Conservation (phyloP, 2,797 vertebrate genomes). For the Schizothorax lantsangensis region DNA sequence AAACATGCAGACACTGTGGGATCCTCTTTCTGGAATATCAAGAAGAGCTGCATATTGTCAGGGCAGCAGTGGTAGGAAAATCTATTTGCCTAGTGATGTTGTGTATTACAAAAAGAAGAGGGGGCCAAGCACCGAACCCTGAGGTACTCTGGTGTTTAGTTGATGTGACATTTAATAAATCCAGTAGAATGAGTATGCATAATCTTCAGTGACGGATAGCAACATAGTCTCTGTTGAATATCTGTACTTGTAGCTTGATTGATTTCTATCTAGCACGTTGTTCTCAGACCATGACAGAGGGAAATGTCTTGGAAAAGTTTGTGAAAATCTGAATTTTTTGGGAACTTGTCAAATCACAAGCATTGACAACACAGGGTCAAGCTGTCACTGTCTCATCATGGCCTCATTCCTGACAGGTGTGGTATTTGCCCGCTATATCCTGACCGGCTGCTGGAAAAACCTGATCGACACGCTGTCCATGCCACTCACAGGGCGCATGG, state of each 20-base stretch:
- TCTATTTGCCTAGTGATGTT: neutral
- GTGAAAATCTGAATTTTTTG: neutral
- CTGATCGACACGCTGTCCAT: constrained; percentile 94
- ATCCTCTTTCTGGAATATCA: neutral
- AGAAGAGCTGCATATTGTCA: neutral
- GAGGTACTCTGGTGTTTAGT: neutral
- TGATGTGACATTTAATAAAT: neutral
- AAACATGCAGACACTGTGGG: neutral
- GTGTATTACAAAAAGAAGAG: neutral
- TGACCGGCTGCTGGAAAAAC: constrained; percentile 97
- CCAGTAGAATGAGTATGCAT: neutral
- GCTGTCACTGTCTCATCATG: neutral
- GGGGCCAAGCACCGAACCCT: neutral
- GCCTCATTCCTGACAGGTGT: constrained; percentile 75
- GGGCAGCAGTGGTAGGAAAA: neutral
- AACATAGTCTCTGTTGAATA: neutral
- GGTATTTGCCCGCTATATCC: constrained; percentile 91
- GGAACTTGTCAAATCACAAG: neutral
- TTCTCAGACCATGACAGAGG: neutral
- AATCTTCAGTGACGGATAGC: neutral
- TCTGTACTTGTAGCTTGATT: neutral
- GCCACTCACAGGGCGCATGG: constrained; percentile 92
- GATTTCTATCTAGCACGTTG: neutral
- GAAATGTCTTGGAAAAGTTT: neutral
- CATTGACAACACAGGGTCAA: neutral